Evolutionary conservation across 2,113 vertebrate genomes (phyloP), one percentile per base, ranked within the genome.

Genomic region (Serilophus lunatus): DNA sequence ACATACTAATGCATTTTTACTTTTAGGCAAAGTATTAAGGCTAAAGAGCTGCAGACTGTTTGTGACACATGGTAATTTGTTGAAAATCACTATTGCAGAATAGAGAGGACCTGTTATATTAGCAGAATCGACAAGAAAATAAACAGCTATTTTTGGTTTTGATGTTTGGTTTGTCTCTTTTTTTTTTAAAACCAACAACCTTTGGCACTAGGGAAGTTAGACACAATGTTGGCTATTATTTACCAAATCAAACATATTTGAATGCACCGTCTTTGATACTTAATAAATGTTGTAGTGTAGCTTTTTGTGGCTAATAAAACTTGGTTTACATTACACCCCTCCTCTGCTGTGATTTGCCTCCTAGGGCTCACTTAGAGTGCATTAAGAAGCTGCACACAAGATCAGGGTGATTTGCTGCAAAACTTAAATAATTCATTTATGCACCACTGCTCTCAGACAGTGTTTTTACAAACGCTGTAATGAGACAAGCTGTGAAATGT

Each of bases 351-450:
- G 98, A 98, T 98, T 98, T 97, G 97, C 98, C 98, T 99, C 98
- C 66, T 93, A 98, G 98, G 98, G 97, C 97, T 98, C 98, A 97
- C 98, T 98, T 98, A 98, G 96, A 98, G 97, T 93, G 92, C 98
- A 98, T 98, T 98, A 98, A 98, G 98, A 97, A 97, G 92, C 97
- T 96, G 97, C 97, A 95, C 97, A 95, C 93, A 93, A 98, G 96
- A 97, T 98, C 97, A 97, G 96, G 97, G 97, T 97, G 95, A 98
- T 98, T 98, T 98, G 97, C 98, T 97, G 92, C 95, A 97, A 97
- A 97, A 97, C 97, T 98, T 98, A 98, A 99, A 99, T 99, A 99
- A 99, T 99, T 98, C 98, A 99, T 98, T 98, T 98, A 98, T 98
- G 98, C 98, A 98, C 97, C 97, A 96, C 96, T 98, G 98, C 98